A percentile compares a stretch with the other conserved stretches of the same genome.
Conservation (phyloP, 2,888 invertebrate species). For the Drosophila meridionalis region DNA sequence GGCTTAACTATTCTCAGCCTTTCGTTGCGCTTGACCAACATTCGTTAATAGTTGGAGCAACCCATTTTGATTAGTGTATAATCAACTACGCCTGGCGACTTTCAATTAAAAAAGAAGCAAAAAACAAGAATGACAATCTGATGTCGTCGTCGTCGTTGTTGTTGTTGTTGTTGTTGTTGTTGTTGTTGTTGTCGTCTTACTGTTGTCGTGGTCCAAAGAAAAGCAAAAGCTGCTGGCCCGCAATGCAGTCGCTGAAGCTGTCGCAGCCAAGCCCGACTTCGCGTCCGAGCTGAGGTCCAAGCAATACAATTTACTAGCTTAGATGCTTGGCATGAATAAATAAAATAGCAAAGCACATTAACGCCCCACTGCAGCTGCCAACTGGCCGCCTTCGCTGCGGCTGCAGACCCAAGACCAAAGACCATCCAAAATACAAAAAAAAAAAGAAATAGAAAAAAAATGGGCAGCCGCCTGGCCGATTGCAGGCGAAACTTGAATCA, state of each 20-base stretch:
- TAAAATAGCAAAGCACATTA: slow-evolving; percentile 81
- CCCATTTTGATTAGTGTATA: slow-evolving; percentile 47
- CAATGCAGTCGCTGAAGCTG: slow-evolving; percentile 57
- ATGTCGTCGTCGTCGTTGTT: slow-evolving; percentile 66
- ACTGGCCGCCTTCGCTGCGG: slow-evolving; percentile 43
- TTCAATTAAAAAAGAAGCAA: slow-evolving; percentile 80
- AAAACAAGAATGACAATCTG: slow-evolving; percentile 80
- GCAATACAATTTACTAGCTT: slow-evolving; percentile 80
- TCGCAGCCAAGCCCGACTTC: slow-evolving; percentile 32
- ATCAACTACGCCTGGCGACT: slow-evolving; percentile 76
- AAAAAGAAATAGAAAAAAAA: slow-evolving; percentile 6
- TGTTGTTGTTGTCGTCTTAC: slow-evolving; percentile 40
- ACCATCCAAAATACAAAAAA: slow-evolving; percentile 32
- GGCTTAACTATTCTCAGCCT: neutral
- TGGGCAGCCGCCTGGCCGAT: slow-evolving; percentile 24
- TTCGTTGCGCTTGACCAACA: slow-evolving; percentile 7
- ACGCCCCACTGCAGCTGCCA: slow-evolving; percentile 80
- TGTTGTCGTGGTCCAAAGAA: slow-evolving; percentile 70
- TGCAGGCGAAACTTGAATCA: slow-evolving; percentile 73
- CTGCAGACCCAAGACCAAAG: slow-evolving; percentile 50
- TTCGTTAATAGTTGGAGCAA: neutral
- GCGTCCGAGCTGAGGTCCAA: slow-evolving; percentile 61
- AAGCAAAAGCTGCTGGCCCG: slow-evolving; percentile 78
- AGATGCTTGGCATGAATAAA: slow-evolving; percentile 80
- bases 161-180: slow-evolving; percentile 41